A percentile compares a stretch with the other conserved stretches of the same genome.
phyloP scores from a whole-genome alignment of 2,113 vertebrate species.

The Strix aluco region DNA sequence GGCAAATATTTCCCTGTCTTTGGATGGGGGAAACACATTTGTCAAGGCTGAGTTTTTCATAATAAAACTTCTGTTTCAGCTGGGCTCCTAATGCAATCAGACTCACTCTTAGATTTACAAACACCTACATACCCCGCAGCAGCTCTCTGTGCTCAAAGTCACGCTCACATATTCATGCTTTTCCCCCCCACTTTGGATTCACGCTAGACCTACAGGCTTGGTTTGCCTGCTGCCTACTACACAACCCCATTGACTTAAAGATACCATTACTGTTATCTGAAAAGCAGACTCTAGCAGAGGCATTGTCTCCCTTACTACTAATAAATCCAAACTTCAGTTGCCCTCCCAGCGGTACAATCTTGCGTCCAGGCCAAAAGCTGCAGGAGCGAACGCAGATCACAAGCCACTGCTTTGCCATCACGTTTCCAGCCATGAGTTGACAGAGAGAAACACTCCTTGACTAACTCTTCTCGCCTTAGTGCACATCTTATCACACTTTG shows the following conservation, averaged over 20 bases:
- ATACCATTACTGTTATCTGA: background rate
- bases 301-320: background rate
- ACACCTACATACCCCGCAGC: background rate
- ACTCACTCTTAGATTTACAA: background rate
- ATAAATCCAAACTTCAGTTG: background rate
- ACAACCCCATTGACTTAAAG: background rate
- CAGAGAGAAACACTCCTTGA: slow-evolving; percentile 39
- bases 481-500: slow-evolving; percentile 10
- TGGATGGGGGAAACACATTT: background rate
- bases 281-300: background rate
- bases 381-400: background rate
- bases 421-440: background rate
- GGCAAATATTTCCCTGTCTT: background rate
- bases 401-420: background rate
- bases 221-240: background rate
- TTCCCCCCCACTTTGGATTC: background rate
- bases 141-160: background rate
- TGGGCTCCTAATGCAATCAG: background rate
- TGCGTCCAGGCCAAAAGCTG: background rate
- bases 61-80: background rate
- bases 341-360: background rate
- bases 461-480: slow-evolving; percentile 4
- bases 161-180: background rate
- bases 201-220: background rate
- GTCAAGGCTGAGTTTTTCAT: background rate